phyloP scores from a whole-genome alignment of 2,797 vertebrate genomes.

The Melanotaenia nigrans region DNA sequence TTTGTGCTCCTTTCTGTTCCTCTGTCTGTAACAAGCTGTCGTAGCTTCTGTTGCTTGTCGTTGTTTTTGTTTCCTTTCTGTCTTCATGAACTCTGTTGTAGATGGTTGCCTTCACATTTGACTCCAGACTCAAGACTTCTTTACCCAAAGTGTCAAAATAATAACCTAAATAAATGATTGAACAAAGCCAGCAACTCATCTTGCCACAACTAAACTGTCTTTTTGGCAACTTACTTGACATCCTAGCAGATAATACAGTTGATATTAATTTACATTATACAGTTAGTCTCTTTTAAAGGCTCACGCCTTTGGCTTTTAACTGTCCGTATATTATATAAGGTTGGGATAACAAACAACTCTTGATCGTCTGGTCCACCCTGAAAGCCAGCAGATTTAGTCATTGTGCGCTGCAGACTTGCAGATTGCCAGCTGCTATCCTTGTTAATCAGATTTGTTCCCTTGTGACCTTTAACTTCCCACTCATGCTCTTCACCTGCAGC shows the following conservation, averaged over 20 bases:
- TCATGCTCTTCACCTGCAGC: not conserved
- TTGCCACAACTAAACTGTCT: no score
- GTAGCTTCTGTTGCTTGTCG: no score
- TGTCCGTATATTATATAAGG: not conserved
- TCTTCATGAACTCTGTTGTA: no score
- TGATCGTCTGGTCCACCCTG: not conserved
- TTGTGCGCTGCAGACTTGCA: slow-evolving; percentile 20
- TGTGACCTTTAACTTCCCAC: slow-evolving; percentile 4
- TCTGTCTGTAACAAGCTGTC: no score
- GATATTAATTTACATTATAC: not conserved
- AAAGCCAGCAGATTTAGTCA: slow-evolving; percentile 10
- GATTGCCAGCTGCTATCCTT: slow-evolving; percentile 35
- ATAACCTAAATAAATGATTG: no score
- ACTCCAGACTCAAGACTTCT: no score
- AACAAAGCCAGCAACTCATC: no score
- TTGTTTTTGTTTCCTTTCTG: no score
- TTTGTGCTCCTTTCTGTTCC: no score
- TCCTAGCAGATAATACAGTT: not conserved
- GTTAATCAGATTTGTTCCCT: slow-evolving; percentile 42
- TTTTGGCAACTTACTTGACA: no score
- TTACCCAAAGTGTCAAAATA: no score
- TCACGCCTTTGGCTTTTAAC: slow-evolving; percentile 1
- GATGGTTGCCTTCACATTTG: no score
- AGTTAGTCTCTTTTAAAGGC: not conserved
- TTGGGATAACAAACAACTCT: slow-evolving; percentile 16